Evolutionary conservation across 2,888 invertebrate genomes (phyloP), one percentile per base, ranked within the genome.

Genomic region (Trachelus stipa): DNA sequence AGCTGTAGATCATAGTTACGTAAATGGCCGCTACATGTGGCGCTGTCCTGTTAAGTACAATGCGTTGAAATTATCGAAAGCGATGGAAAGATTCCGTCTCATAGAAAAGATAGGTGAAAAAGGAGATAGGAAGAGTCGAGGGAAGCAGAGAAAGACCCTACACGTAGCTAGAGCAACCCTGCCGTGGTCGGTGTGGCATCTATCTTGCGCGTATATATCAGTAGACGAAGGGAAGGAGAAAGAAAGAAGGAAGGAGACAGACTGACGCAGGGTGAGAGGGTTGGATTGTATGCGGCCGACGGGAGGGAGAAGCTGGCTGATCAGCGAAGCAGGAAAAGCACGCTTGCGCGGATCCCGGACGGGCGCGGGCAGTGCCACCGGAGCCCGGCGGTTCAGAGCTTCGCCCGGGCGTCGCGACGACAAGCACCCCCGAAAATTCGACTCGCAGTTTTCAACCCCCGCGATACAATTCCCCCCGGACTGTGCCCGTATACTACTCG

Each of bases 301-400:
- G 85, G 79, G 68, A 82, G 87, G 85, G 33, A 87, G 86, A 86
- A 84, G 86, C 85, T 87, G 88, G 88, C 84, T 87, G 88, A 88
- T 87, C 84, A 86, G 79, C 82, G 83, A 85, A 84, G 85, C 85
- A 85, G 87, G 85, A 86, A 86, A 87, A 90, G 87, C 86, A 89
- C 91, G 91, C 91, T 87, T 91, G 91, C 91, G 91, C 90, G 90
- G 88, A 89, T 90, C 91, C 91, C 91, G 90, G 91, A 89, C 91
- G 90, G 90, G 89, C 90, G 90, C 90, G 90, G 90, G 89, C 88
- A 90, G 90, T 90, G 89, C 90, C 88, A 89, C 88, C 86, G 90
- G 89, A 90, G 90, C 91, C 90, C 89, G 90, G 90, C 90, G 90
- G 73, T 90, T 91, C 88, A 90, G 91, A 91, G 91, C 91, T 91